Conservation (phyloP, 2,888 invertebrate species). For the Sinelater perroti region DNA sequence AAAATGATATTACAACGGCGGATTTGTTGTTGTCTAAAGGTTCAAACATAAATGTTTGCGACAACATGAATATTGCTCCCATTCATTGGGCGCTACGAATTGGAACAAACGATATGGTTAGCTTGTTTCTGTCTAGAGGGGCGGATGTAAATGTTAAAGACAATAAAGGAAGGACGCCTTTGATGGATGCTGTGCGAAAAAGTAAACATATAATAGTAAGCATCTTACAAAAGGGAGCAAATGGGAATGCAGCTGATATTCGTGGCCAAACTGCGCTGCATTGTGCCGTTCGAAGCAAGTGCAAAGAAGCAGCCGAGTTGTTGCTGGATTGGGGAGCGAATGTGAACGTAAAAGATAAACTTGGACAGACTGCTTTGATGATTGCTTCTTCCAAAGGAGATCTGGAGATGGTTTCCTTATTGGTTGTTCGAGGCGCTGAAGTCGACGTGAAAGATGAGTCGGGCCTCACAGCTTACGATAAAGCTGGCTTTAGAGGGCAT, state of each 20-base stretch:
- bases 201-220: not conserved
- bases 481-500: not conserved
- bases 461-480: not conserved
- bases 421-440: not conserved
- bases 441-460: not conserved
- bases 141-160: not conserved
- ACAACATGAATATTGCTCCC: not conserved
- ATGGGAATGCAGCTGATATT: not conserved
- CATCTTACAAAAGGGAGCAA: not conserved
- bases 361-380: not conserved
- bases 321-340: slow-evolving; percentile 70
- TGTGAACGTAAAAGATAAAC: not conserved
- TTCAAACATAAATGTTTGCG: not conserved
- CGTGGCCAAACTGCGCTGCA: not conserved
- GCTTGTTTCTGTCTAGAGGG: not conserved
- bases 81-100: not conserved
- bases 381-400: not conserved
- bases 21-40: not conserved
- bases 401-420: not conserved
- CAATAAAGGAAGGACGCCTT: not conserved
- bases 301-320: slow-evolving; percentile 85
- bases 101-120: not conserved
- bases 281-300: slow-evolving; percentile 51
- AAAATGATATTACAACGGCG: not conserved
- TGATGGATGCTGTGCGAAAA: not conserved